A percentile compares a stretch with the other conserved stretches of the same genome.
Conservation (phyloP, 2,888 invertebrate species). For the Meandrusa payeni region DNA sequence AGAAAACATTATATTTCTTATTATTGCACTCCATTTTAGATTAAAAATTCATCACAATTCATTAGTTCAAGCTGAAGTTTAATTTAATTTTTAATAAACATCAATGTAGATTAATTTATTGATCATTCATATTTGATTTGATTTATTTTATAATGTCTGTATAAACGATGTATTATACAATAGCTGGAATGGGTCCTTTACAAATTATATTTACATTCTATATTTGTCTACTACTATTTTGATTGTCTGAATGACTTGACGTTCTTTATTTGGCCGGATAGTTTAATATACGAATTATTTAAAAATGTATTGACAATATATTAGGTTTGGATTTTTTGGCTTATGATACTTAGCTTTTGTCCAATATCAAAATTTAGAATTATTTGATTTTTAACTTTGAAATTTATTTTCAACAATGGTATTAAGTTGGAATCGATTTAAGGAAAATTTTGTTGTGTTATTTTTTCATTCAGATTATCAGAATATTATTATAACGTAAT, state of each 20-base stretch:
- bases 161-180: constrained; percentile 36
- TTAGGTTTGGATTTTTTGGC: no score
- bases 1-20: neutral
- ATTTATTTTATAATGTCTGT: constrained; percentile 27
- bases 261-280: neutral
- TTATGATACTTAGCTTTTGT: no score
- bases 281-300: no score
- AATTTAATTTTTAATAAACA: neutral
- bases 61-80: neutral
- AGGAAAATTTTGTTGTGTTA: no score
- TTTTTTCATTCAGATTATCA: constrained; percentile 26
- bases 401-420: no score
- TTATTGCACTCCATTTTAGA: no score
- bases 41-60: neutral
- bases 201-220: constrained; percentile 24
- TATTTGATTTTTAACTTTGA: no score
- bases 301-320: no score
- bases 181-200: constrained; percentile 71
- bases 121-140: constrained; percentile 55
- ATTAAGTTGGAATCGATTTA: no score
- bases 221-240: constrained; percentile 22
- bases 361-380: no score
- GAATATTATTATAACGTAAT: constrained; percentile 23
- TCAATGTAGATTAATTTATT: constrained; percentile 10
- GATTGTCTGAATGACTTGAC: constrained; percentile 25